Percentiles rank a stretch among this genome's conserved stretches.
These are phyloP conservation scores for Saccopteryx leptura DNA, from an alignment of 2,113 vertebrate genomes.

Conservation along the genomic window DNA sequence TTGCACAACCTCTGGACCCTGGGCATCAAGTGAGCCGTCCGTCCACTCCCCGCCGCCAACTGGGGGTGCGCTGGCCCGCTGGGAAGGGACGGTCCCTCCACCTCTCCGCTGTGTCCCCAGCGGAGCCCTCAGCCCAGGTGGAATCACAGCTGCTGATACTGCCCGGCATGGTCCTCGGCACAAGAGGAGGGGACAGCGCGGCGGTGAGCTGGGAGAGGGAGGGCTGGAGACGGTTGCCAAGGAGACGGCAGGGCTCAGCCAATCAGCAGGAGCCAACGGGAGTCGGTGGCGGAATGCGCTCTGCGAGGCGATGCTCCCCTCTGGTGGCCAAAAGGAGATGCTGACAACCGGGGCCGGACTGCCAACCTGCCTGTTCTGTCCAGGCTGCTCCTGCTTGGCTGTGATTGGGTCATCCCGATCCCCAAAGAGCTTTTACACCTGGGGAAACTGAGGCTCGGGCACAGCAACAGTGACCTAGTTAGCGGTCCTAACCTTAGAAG, in stretches of 20 bases:
- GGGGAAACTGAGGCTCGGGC: neutral
- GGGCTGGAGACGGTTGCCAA: neutral
- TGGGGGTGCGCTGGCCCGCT: neutral
- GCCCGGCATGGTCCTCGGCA: fast-evolving
- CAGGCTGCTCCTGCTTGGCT: fast-evolving
- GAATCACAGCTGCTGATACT: neutral
- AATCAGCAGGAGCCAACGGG: neutral
- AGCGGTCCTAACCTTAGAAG: neutral
- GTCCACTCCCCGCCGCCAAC: neutral
- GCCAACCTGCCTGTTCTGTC: neutral
- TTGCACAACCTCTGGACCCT: neutral
- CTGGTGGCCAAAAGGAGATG: neutral
- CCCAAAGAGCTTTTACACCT: neutral
- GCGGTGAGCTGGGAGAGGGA: neutral
- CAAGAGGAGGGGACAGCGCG: too few relatives aligned
- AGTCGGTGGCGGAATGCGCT: fast-evolving
- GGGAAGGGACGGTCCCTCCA: neutral
- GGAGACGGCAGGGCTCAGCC: neutral
- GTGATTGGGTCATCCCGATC: fast-evolving
- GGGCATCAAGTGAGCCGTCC: fast-evolving
- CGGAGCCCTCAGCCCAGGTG: neutral
- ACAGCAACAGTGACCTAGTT: neutral
- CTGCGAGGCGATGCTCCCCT: neutral
- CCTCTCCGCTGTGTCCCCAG: too few relatives aligned
- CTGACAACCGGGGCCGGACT: fast-evolving